These are phyloP conservation scores for Hypomecis punctinalis DNA, from an alignment of 2,888 invertebrate genomes.

Conservation along the genomic window DNA sequence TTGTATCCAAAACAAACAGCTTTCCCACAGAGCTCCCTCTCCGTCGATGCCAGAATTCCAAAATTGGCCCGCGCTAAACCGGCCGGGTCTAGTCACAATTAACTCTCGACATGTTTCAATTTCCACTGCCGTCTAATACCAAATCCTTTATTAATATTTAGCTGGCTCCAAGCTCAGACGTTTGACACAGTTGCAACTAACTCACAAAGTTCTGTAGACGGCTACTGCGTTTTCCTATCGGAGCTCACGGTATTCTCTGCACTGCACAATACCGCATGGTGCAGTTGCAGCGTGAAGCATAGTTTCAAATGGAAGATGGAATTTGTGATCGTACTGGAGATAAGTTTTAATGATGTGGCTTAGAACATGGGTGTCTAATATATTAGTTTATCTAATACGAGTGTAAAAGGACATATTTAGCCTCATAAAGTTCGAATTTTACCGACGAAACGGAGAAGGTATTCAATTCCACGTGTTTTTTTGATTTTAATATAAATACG, in stretches of 20 bases:
- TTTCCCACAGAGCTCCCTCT: conserved; percentile 23
- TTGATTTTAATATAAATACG: no score
- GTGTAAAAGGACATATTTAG: no score
- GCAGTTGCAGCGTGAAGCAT: conserved; percentile 22
- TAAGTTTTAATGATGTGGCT: conserved; percentile 2
- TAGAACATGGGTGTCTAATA: neutral
- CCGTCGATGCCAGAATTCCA: conserved; percentile 47
- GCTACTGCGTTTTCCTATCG: conserved; percentile 41
- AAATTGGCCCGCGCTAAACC: conserved; percentile 55
- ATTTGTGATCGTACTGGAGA: conserved; percentile 13
- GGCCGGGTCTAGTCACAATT: conserved; percentile 69
- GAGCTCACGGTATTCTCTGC: conserved; percentile 15
- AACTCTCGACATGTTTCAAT: conserved; percentile 79
- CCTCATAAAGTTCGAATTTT: no score
- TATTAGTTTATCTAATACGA: no score
- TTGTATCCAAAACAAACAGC: conserved; percentile 31
- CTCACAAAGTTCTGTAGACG: conserved; percentile 38
- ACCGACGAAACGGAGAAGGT: no score
- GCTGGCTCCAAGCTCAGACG: conserved; percentile 52
- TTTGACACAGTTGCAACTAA: conserved; percentile 50
- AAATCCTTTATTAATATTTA: conserved; percentile 68
- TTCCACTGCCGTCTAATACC: conserved; percentile 68
- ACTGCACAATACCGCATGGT: neutral
- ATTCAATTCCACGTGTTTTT: no score
- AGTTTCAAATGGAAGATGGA: conserved; percentile 34